Evolutionary conservation across 2,113 vertebrate species (phyloP), one percentile per base, ranked within the genome.

Genomic region (Cinclus mexicanus): DNA sequence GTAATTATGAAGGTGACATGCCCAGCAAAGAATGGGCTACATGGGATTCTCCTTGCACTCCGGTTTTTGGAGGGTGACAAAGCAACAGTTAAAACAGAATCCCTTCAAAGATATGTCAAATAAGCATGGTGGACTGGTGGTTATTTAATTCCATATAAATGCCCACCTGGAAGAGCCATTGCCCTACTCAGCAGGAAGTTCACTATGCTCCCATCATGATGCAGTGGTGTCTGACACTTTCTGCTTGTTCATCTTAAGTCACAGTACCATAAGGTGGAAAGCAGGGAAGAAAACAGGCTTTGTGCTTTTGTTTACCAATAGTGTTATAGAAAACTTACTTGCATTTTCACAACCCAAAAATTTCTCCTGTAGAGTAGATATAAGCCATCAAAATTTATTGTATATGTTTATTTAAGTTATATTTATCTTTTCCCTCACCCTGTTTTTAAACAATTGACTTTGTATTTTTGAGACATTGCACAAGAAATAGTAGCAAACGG

Each of bases 371-470:
- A 28, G 10, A 69, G 61, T 37, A 57, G 14, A 64, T 42, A 61
- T 25, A 89, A 77, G 23, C 11, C 20, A 65, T 29, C 31, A 69
- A 35, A 69, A 2, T 4, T 53, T 14, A 41, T 25, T 3, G 1
- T 44, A 14, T 28, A 8, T 26, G 1, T 42, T 83, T 59, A 4
- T 50, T 86, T 47, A 60, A 76, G 15, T 37, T 3, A 14, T 17
- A 41, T 37, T 64, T 56, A 3, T 16, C 3, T 39, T 22, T n/a
- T 3, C 13, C 11, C 2, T 2, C 1, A 7, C 16, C 0, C 3
- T 5, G 2, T 11, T 84, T 89, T 83, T 65, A 65, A 89, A 41
- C 19, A 14, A 47, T 6, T 15, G 8, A 1, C 1, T 69, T 89
- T 60, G 5, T 37, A n/a, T 71, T 85, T 87, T 89, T 82, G 49